phyloP scores from a whole-genome alignment of 2,113 vertebrate species.

The Megaceryle torquata region DNA sequence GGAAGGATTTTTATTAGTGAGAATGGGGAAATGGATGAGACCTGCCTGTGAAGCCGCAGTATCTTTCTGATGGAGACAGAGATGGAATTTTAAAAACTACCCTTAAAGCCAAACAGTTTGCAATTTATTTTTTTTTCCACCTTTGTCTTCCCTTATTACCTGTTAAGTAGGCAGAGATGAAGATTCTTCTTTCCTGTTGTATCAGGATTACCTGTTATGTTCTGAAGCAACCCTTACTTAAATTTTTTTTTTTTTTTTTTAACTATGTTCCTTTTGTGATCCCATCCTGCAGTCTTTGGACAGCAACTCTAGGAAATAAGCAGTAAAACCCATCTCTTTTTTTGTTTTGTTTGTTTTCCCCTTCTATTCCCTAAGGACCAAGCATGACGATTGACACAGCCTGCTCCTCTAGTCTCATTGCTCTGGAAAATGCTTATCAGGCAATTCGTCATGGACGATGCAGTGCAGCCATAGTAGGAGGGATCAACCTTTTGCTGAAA shows the following conservation, averaged over 20 bases:
- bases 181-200: neutral
- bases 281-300: neutral
- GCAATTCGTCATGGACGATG: constrained; percentile 85
- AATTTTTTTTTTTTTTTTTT: neutral
- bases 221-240: neutral
- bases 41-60: neutral
- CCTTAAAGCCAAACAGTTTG: neutral
- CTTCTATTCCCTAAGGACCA: constrained; percentile 78
- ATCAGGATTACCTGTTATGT: neutral
- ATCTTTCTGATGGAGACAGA: neutral
- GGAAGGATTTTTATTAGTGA: neutral
- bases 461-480: constrained; percentile 86
- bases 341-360: neutral
- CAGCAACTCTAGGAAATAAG: neutral
- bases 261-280: neutral
- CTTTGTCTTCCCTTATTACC: neutral
- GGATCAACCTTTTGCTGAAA: constrained; percentile 90
- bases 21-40: neutral
- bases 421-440: constrained; percentile 87
- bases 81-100: neutral
- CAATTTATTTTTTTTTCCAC: neutral
- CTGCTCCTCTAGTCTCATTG: constrained; percentile 92
- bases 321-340: neutral
- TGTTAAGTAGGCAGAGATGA: neutral
- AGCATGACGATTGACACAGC: constrained; percentile 92